These are phyloP conservation scores for Tinamus guttatus DNA, from an alignment of 2,113 vertebrate genomes.

Conservation along the genomic window DNA sequence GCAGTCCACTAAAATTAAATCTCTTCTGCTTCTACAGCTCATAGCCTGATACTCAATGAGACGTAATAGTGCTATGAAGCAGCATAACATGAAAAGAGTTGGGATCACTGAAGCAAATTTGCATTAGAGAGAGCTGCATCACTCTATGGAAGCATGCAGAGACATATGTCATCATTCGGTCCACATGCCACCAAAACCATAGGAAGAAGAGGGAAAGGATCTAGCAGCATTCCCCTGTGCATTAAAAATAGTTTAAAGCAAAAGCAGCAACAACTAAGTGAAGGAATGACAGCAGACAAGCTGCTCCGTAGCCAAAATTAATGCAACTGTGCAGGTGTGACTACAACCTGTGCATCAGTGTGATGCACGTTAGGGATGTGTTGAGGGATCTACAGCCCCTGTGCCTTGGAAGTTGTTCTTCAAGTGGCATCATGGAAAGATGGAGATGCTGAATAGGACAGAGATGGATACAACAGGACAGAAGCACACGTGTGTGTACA, in stretches of 20 bases:
- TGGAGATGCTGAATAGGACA: neutral
- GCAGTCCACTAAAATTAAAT: slow-evolving; percentile 46
- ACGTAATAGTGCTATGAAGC: neutral
- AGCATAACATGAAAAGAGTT: neutral
- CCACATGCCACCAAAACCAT: neutral
- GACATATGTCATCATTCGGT: neutral
- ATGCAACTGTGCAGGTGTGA: neutral
- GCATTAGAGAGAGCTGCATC: neutral
- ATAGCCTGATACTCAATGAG: slow-evolving; percentile 32
- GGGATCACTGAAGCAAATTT: neutral
- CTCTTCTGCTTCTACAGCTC: slow-evolving; percentile 31
- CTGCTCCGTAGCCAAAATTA: neutral
- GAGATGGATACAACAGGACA: neutral
- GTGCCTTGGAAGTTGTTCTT: neutral
- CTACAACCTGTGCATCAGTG: neutral
- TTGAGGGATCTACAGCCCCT: fast-evolving
- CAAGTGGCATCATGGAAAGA: fast-evolving
- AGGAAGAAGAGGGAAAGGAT: neutral
- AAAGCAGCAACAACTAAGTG: neutral
- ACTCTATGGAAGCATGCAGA: neutral
- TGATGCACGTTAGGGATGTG: too few relatives aligned
- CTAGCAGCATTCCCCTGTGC: neutral
- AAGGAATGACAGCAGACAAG: neutral
- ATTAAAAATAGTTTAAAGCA: neutral
- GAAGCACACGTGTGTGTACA: neutral